Evolutionary conservation across 1,140 invertebrate genomes (phyloP).

Genomic region (Eciton burchellii): DNA sequence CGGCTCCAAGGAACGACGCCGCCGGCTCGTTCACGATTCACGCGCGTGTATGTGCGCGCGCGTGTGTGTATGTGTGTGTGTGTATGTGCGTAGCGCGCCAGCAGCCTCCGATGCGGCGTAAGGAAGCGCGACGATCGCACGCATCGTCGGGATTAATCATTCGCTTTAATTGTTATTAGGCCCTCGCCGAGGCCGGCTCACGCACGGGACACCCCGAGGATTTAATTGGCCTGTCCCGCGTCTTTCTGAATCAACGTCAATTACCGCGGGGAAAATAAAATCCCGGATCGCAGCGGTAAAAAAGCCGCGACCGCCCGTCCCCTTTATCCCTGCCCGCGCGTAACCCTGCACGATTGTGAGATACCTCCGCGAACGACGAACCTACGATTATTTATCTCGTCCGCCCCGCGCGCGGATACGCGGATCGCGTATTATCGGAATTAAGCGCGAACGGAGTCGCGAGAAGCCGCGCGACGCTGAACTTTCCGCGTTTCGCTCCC

Average conservation of each 20-base stretch:
- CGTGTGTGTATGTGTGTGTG: no score
- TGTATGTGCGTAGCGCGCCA: constrained; percentile 26
- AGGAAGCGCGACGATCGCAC: constrained; percentile 40
- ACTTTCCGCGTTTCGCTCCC: constrained; percentile 22
- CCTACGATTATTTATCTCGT: no score
- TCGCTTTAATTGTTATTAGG: constrained; percentile 22
- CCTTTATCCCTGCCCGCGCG: no score
- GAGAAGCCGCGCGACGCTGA: neutral
- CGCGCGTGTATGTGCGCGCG: no score
- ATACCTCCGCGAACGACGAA: no score
- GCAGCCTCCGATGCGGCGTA: constrained; percentile 1
- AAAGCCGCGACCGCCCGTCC: neutral
- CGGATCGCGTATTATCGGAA: no score
- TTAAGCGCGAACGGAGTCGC: neutral
- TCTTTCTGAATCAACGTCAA: neutral
- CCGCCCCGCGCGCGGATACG: neutral
- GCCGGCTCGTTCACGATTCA: constrained; percentile 55
- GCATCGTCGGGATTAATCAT: constrained; percentile 39
- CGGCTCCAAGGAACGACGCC: constrained; percentile 75
- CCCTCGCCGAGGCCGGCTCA: neutral
- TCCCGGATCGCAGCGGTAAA: neutral
- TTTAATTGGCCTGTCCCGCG: neutral
- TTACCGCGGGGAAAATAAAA: neutral
- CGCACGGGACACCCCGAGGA: neutral
- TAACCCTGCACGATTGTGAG: no score